Evolutionary conservation across 2,888 invertebrate species (phyloP).

Genomic region (Tyria jacobaeae): DNA sequence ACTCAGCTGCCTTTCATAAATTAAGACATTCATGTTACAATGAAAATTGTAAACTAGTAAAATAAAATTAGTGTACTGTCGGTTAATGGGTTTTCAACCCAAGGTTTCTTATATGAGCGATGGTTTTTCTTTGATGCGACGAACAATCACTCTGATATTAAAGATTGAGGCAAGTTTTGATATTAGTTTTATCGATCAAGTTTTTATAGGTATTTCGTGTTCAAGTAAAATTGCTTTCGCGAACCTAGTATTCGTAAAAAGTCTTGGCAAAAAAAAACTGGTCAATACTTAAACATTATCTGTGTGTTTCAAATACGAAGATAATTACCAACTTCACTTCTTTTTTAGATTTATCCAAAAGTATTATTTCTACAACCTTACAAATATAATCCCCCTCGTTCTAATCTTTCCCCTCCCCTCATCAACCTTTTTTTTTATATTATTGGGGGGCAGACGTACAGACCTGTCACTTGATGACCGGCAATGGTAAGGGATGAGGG

Average conservation of each 20-base stretch:
- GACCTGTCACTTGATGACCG: no score
- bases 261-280: not conserved
- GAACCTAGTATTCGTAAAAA: not conserved
- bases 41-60: constrained; percentile 35
- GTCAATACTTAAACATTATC: not conserved
- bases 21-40: constrained; percentile 49
- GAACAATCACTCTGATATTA: constrained; percentile 36
- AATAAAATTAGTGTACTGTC: constrained; percentile 46
- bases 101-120: constrained; percentile 18
- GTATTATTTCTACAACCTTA: no score
- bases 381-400: no score
- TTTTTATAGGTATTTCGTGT: constrained; percentile 26
- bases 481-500: no score
- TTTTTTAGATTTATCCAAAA: no score
- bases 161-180: constrained; percentile 31
- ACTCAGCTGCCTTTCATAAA: constrained; percentile 48
- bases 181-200: constrained; percentile 41
- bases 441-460: no score
- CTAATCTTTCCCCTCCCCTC: no score
- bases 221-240: constrained; percentile 22
- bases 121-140: constrained; percentile 22
- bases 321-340: no score
- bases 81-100: constrained; percentile 26
- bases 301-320: no score
- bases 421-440: no score